These are phyloP conservation scores for Drosophila mimetica DNA, from an alignment of 2,888 invertebrate species.

Conservation along the genomic window DNA sequence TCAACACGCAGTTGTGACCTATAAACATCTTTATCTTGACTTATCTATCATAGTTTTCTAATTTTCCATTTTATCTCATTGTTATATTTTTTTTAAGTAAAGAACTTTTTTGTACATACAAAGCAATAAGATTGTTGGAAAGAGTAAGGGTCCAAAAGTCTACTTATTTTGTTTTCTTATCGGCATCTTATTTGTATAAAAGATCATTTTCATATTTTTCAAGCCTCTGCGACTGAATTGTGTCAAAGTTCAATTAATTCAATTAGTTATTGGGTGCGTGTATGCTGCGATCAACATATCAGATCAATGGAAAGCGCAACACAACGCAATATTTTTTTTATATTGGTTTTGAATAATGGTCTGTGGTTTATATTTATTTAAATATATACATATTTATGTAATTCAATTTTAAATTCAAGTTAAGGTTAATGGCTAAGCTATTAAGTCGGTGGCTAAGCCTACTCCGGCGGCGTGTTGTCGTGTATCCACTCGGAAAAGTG, in stretches of 20 bases:
- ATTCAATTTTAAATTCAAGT: slow-evolving; percentile 10
- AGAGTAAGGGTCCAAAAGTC: not conserved
- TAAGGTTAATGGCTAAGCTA: slow-evolving; percentile 35
- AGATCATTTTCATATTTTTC: slow-evolving; percentile 53
- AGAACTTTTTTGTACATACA: too few species aligned
- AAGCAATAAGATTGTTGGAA: not conserved
- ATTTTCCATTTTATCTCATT: too few species aligned
- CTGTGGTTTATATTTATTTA: not conserved
- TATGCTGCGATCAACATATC: slow-evolving; percentile 39
- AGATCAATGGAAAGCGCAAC: slow-evolving; percentile 31
- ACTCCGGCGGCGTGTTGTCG: slow-evolving; percentile 87
- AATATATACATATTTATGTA: slow-evolving; percentile 12
- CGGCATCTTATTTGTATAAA: slow-evolving; percentile 28
- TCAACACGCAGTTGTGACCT: too few species aligned
- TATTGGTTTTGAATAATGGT: not conserved
- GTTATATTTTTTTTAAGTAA: too few species aligned
- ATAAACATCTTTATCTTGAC: too few species aligned
- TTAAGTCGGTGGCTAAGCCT: slow-evolving; percentile 31
- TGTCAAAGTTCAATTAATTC: slow-evolving; percentile 82
- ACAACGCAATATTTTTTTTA: not conserved
- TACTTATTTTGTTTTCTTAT: not conserved
- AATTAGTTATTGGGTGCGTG: slow-evolving; percentile 73
- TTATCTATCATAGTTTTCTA: too few species aligned
- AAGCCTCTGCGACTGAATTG: slow-evolving; percentile 29
- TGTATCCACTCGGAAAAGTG: slow-evolving; percentile 91